Evolutionary conservation across 2,888 invertebrate genomes (phyloP).

Genomic region (Meganola albula): DNA sequence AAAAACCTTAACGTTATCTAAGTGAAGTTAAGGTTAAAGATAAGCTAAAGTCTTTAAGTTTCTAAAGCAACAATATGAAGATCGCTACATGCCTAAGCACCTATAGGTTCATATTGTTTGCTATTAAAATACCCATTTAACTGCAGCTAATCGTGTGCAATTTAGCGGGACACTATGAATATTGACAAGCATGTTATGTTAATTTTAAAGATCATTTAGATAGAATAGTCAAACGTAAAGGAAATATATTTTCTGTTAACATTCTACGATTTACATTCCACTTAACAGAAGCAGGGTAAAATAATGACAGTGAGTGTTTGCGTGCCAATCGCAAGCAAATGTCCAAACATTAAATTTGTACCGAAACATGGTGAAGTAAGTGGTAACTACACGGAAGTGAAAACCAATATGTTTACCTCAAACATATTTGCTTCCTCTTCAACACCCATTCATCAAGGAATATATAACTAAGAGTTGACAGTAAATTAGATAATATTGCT

Average conservation of each 20-base stretch:
- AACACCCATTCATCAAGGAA: too few species aligned
- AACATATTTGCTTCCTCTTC: slow-evolving; percentile 21
- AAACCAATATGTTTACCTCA: slow-evolving; percentile 24
- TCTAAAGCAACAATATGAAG: too few species aligned
- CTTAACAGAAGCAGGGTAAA: slow-evolving; percentile 20
- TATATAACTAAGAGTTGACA: too few species aligned
- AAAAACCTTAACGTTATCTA: too few species aligned
- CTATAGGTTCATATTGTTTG: too few species aligned
- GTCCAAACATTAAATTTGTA: slow-evolving; percentile 20
- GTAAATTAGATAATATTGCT: too few species aligned
- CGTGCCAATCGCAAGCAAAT: slow-evolving; percentile 24
- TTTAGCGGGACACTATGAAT: slow-evolving; percentile 23
- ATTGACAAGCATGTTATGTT: slow-evolving; percentile 29
- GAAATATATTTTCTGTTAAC: slow-evolving; percentile 27
- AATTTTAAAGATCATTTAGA: slow-evolving; percentile 28
- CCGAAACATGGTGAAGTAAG: slow-evolving; percentile 21
- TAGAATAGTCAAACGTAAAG: slow-evolving; percentile 28
- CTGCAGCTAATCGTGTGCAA: slow-evolving; percentile 23
- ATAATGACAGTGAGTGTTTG: slow-evolving; percentile 23
- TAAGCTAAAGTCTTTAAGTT: too few species aligned
- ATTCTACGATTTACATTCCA: slow-evolving; percentile 29
- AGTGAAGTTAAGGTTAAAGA: too few species aligned
- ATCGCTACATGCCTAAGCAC: too few species aligned
- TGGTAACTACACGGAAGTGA: slow-evolving; percentile 29
- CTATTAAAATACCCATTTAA: slow-evolving; percentile 9